These are phyloP conservation scores for Enteromius mattozi DNA, from an alignment of 2,797 vertebrate genomes.

Conservation along the genomic window DNA sequence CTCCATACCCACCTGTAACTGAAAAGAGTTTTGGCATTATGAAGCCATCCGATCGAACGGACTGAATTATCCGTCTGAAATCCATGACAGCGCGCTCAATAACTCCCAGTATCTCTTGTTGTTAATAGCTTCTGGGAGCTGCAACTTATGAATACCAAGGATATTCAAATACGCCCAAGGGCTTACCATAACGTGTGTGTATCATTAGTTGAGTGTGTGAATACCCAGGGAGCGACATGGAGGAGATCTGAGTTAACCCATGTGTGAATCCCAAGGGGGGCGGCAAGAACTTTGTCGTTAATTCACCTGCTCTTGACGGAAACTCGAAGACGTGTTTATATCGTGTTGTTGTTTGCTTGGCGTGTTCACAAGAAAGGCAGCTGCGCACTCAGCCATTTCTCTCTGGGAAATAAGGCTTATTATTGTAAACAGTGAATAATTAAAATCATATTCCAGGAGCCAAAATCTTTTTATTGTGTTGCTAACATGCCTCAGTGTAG, in stretches of 20 bases:
- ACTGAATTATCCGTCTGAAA: slow-evolving; percentile 9
- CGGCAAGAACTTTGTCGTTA: background rate
- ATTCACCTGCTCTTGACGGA: slow-evolving; percentile 36
- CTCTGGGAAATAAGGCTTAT: slow-evolving; percentile 39
- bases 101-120: slow-evolving; percentile 23
- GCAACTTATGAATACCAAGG: slow-evolving; percentile 37
- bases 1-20: background rate
- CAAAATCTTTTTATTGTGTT: slow-evolving; percentile 54
- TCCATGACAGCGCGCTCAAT: slow-evolving; percentile 10
- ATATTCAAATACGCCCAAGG: slow-evolving; percentile 32
- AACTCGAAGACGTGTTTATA: background rate
- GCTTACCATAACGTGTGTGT: background rate
- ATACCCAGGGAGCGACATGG: background rate
- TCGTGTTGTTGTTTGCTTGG: slow-evolving; percentile 4
- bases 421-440: slow-evolving; percentile 52
- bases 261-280: background rate
- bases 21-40: slow-evolving; percentile 1
- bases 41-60: background rate
- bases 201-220: slow-evolving; percentile 12
- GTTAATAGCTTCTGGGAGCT: slow-evolving; percentile 27
- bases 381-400: slow-evolving; percentile 4
- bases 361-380: background rate
- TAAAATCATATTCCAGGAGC: slow-evolving; percentile 50
- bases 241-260: slow-evolving; percentile 6
- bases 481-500: slow-evolving; percentile 53